Conservation (phyloP, 1,140 invertebrate species). For the Temnothorax nylanderi region DNA sequence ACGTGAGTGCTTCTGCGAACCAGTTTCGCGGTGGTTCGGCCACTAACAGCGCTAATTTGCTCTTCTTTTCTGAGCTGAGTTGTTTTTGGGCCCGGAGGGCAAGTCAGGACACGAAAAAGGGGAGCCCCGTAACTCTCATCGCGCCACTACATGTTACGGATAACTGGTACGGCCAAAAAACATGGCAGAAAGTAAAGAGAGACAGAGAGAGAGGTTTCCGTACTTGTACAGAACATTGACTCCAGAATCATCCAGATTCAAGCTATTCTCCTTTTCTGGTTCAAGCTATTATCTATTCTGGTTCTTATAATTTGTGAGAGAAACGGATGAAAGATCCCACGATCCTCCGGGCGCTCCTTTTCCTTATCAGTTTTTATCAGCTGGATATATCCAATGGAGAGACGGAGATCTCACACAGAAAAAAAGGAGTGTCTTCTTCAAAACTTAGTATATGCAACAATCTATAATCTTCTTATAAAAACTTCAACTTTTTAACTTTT, state of each 20-base stretch:
- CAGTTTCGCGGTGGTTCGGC: conserved; percentile 51
- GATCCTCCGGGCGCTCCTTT: background rate
- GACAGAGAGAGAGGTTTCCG: background rate
- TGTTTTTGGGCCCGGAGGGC: conserved; percentile 30
- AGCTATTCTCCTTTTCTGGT: background rate
- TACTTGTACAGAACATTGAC: background rate
- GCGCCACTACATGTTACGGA: conserved; percentile 33
- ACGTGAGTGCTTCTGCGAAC: conserved; percentile 60
- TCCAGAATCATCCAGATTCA: background rate
- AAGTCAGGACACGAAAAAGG: conserved; percentile 33
- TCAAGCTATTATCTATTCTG: background rate
- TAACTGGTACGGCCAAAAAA: conserved; percentile 1
- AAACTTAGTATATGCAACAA: no score
- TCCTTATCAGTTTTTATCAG: background rate
- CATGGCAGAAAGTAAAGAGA: background rate
- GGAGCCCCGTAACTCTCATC: conserved; percentile 35
- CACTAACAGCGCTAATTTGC: conserved; percentile 26
- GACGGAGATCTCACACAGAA: no score
- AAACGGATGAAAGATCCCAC: background rate
- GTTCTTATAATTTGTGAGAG: background rate
- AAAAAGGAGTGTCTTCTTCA: no score
- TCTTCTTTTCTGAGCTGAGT: conserved; percentile 39
- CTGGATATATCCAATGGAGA: no score
- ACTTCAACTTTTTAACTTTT: no score
- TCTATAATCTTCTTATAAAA: no score